phyloP scores from a whole-genome alignment of 2,888 invertebrate genomes.

The Trimorus sp. region DNA sequence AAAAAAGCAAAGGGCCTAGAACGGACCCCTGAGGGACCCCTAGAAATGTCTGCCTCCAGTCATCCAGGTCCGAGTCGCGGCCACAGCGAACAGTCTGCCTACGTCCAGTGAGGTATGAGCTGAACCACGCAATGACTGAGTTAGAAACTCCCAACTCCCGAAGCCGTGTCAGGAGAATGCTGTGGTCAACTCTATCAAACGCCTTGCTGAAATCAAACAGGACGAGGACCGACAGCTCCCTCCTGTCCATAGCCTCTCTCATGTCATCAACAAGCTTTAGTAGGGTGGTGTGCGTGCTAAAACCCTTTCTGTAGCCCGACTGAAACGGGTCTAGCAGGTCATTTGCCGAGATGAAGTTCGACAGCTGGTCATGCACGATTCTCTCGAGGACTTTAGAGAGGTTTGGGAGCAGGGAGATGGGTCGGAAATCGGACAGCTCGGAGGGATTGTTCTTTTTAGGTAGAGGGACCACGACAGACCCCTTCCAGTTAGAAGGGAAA shows the following conservation, averaged over 20 bases:
- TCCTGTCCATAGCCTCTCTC: neutral
- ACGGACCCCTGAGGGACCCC: constrained; percentile 12
- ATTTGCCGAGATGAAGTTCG: neutral
- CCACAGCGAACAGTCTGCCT: neutral
- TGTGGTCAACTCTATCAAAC: too few relatives aligned
- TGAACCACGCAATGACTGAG: neutral
- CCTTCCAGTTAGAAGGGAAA: constrained; percentile 1
- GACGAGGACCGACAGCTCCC: neutral
- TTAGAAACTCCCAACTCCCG: neutral
- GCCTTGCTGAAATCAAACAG: too few relatives aligned
- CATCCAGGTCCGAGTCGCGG: neutral
- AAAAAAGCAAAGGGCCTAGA: neutral
- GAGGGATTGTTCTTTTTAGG: neutral
- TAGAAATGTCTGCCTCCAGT: neutral
- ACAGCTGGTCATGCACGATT: constrained; percentile 5
- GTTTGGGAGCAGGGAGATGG: constrained; percentile 3
- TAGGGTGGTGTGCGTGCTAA: too few relatives aligned
- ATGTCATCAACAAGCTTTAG: neutral
- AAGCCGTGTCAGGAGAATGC: neutral
- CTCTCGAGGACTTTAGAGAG: constrained; percentile 11
- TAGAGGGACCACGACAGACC: constrained; percentile 13
- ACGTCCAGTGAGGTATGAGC: neutral
- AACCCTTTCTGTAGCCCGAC: neutral
- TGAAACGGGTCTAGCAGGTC: neutral
- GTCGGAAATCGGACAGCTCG: neutral